phyloP scores from a whole-genome alignment of 35 echinoderm and acorn worm genomes.

The Heliocidaris erythrogramma region DNA sequence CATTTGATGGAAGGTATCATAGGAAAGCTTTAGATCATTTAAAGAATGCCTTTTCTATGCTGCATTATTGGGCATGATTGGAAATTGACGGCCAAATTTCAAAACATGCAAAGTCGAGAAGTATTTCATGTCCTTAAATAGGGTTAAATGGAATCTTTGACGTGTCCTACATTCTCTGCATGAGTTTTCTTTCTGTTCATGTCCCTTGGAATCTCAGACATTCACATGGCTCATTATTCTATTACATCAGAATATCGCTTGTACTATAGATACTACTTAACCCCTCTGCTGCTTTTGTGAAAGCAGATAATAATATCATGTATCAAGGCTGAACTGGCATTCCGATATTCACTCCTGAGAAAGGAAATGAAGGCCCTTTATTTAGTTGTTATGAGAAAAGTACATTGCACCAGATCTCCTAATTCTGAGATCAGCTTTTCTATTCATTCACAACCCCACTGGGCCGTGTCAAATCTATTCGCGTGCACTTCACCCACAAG shows the following conservation, averaged over 20 bases:
- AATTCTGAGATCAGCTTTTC: background rate
- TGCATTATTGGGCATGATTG: too few relatives aligned
- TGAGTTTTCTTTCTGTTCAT: background rate
- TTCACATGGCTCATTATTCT: background rate
- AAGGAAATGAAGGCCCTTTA: background rate
- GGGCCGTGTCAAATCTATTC: conserved; percentile 8
- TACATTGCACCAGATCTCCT: conserved; percentile 15
- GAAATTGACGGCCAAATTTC: background rate
- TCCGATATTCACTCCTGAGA: background rate
- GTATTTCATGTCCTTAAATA: background rate
- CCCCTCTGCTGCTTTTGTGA: background rate
- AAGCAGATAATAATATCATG: background rate
- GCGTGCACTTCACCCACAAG: background rate
- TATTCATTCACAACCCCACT: background rate
- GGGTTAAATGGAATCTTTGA: background rate
- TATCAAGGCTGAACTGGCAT: background rate
- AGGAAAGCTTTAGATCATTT: background rate
- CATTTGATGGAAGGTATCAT: background rate
- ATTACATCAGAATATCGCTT: background rate
- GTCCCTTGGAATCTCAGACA: background rate
- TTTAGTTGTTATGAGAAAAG: background rate
- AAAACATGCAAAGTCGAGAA: background rate
- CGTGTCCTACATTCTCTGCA: background rate
- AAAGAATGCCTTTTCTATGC: background rate
- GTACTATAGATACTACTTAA: background rate